These are phyloP conservation scores for Brotula barbata DNA, from an alignment of 2,797 vertebrate species.

Conservation along the genomic window DNA sequence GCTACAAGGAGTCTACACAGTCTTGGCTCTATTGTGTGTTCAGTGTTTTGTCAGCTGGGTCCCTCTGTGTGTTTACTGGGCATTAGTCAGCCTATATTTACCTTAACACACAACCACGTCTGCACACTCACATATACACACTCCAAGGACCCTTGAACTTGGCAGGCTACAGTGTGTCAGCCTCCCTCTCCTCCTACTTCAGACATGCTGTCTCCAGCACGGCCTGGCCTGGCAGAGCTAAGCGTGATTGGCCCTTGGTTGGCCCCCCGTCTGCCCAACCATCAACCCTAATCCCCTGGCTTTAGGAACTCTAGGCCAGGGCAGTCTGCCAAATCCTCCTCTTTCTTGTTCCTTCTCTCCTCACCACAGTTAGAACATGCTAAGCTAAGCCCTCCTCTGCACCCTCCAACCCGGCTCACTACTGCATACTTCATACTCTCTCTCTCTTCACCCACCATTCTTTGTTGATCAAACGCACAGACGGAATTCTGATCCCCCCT, in stretches of 20 bases:
- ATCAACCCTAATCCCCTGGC: constrained; percentile 76
- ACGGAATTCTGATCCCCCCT: constrained; percentile 34
- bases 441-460: constrained; percentile 52
- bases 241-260: constrained; percentile 71
- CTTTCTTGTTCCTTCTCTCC: constrained; percentile 56
- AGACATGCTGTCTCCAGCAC: constrained; percentile 76
- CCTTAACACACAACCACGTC: constrained; percentile 6
- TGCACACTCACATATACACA: constrained; percentile 36
- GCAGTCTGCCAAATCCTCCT: constrained; percentile 71
- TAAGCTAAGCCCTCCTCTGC: constrained; percentile 51
- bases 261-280: constrained; percentile 74
- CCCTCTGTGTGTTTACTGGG: constrained; percentile 3
- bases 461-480: constrained; percentile 48
- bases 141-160: constrained; percentile 65
- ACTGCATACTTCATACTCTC: constrained; percentile 63
- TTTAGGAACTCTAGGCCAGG: constrained; percentile 72
- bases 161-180: constrained; percentile 40
- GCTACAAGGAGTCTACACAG: constrained; percentile 1
- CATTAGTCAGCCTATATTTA: constrained; percentile 33
- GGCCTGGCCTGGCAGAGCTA: constrained; percentile 67
- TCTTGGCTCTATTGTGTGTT: not conserved
- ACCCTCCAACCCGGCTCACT: constrained; percentile 27
- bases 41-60: not conserved
- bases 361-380: constrained; percentile 68
- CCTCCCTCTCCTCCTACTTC: constrained; percentile 58